Conservation (phyloP, 2,888 invertebrate genomes). For the Drymonia ruficornis region DNA sequence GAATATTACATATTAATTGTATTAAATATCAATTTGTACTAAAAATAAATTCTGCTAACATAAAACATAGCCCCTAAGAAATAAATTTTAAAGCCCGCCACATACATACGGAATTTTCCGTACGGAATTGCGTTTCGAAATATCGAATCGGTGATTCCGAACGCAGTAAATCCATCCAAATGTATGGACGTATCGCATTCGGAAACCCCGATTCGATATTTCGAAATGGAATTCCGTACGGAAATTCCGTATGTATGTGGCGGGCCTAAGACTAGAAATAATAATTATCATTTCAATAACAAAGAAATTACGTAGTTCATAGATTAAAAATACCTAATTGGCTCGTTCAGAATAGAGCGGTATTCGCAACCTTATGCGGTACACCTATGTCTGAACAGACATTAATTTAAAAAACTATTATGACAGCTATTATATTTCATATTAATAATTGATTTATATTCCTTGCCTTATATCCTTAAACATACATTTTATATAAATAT, state of each 20-base stretch:
- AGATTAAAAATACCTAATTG: not conserved
- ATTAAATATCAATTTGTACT: constrained; percentile 5
- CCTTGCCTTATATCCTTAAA: constrained; percentile 29
- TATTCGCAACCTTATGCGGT: too few relatives aligned
- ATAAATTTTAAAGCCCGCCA: not conserved
- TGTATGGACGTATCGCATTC: too few relatives aligned
- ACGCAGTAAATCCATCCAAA: too few relatives aligned
- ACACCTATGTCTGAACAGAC: too few relatives aligned
- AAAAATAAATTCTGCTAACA: too few relatives aligned
- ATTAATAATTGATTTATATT: constrained; percentile 32
- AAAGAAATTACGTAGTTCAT: not conserved
- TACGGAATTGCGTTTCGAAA: too few relatives aligned
- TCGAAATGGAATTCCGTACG: too few relatives aligned
- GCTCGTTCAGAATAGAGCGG: too few relatives aligned
- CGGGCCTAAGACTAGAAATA: constrained; percentile 7
- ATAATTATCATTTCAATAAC: not conserved
- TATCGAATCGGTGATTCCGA: too few relatives aligned
- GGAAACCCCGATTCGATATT: too few relatives aligned
- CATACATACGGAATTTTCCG: too few relatives aligned
- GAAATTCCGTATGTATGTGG: too few relatives aligned
- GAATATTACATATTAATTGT: not conserved
- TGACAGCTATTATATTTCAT: constrained; percentile 13
- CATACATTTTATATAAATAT: constrained; percentile 7
- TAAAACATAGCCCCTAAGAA: not conserved
- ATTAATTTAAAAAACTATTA: not conserved